Percentiles rank a stretch among this genome's conserved stretches.
Evolutionary conservation across 2,888 invertebrate species (phyloP).

Genomic region (Synergus japonicus): DNA sequence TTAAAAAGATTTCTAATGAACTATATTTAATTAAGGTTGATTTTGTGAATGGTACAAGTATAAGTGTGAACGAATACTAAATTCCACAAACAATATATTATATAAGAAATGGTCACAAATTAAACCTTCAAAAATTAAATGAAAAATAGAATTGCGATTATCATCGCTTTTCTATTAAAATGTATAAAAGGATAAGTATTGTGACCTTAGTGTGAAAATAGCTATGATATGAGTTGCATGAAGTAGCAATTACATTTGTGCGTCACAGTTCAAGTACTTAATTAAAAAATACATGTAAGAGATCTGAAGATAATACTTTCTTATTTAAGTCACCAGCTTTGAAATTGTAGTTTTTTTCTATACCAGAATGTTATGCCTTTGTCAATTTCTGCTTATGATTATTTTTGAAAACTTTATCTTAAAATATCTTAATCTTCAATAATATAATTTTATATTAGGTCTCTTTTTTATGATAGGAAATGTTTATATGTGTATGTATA

Average conservation of each 20-base stretch:
- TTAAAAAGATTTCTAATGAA: slow-evolving; percentile 18
- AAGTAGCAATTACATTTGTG: slow-evolving; percentile 10
- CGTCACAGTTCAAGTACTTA: slow-evolving; percentile 24
- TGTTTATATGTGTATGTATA: slow-evolving; percentile 3
- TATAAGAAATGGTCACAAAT: too few species aligned
- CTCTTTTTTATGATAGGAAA: too few species aligned
- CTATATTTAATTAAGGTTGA: slow-evolving; percentile 20
- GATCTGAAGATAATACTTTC: slow-evolving; percentile 5
- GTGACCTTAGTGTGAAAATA: neutral
- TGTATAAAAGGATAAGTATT: neutral
- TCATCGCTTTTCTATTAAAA: neutral
- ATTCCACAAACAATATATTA: neutral
- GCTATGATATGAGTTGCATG: neutral
- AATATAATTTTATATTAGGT: too few species aligned
- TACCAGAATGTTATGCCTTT: neutral
- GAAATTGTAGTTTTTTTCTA: neutral
- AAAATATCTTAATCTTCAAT: too few species aligned
- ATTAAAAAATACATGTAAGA: slow-evolving; percentile 15
- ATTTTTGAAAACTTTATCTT: too few species aligned
- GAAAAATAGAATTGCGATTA: neutral
- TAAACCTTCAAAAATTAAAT: neutral
- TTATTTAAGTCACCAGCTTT: slow-evolving; percentile 15
- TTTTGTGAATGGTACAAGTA: slow-evolving; percentile 34
- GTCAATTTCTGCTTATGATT: too few species aligned
- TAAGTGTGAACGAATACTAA: neutral